A percentile compares a stretch with the other conserved stretches of the same genome.
Evolutionary conservation across 2,113 vertebrate genomes (phyloP).

Genomic region (Nipponia nippon): DNA sequence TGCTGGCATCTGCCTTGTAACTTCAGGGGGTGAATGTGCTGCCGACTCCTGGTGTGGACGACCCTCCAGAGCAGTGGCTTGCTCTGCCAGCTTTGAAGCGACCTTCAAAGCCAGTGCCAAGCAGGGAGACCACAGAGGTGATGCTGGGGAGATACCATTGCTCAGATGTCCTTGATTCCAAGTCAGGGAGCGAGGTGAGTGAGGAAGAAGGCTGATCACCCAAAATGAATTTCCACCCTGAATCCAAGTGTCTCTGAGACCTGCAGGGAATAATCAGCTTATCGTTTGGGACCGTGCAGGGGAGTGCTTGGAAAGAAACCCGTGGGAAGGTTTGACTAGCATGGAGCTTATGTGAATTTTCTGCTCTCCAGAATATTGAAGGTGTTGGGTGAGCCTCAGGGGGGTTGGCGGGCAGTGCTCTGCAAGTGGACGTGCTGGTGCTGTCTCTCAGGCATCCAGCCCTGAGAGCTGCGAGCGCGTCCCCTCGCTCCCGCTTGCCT

Average conservation of each 20-base stretch:
- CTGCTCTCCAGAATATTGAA: neutral
- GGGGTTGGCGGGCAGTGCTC: accelerated
- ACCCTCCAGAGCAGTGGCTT: neutral
- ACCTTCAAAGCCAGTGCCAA: neutral
- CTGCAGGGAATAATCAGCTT: neutral
- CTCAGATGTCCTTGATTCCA: neutral
- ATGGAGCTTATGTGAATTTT: neutral
- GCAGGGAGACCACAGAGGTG: neutral
- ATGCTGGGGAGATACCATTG: no score
- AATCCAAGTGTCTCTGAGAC: neutral
- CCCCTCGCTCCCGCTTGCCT: neutral
- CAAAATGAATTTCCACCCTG: neutral
- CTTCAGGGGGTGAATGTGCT: neutral
- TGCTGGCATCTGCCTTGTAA: neutral
- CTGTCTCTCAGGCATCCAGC: neutral
- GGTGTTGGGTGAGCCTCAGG: neutral
- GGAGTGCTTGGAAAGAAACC: neutral
- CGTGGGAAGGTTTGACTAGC: neutral
- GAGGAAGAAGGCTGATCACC: neutral
- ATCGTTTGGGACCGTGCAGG: neutral
- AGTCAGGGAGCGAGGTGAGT: neutral
- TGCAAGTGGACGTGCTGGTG: neutral
- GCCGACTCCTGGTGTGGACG: neutral
- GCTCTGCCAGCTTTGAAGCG: neutral
- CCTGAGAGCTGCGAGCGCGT: accelerated